Base-by-base conservation (phyloP, 2,797 vertebrate genomes). In the Bradypus variegatus region DNA sequence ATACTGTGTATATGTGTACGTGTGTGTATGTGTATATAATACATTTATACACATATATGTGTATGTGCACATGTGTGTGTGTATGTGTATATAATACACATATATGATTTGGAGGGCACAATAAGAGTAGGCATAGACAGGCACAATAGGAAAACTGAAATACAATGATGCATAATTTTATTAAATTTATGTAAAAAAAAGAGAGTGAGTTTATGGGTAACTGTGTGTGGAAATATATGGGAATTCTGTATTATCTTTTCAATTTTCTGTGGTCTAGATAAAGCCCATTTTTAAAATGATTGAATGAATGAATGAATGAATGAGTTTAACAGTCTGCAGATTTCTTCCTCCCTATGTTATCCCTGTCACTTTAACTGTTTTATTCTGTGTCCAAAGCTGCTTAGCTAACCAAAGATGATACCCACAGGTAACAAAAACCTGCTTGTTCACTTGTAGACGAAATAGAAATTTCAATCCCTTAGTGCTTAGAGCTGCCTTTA, bases 401-500 rank as follows among this genome's bases (percentile, higher is more conserved):
- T 94, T 95, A 89, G 53, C 75, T 91, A 93, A 93, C 80, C 89
- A 87, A 95, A 89, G 73, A 64, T 93, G 94, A 91, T 93, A 95
- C 94, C 91, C 81, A 96, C 86, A 94, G 86, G 89, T 96, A 94
- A 88, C 75, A 93, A 93, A 96, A 95, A 91, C 64, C 86, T 96
- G 94, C 95, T 95, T 88, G 90, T 88, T 95, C 92, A 92, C 83
- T 94, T 88, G 55, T 38, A 94, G 65, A 89, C 91, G 88, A 95
- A 95, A 93, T 93, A 94, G 94, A 95, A 95, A 89, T 36, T 86
- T 94, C 93, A 96, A 45, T 94, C 55, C 78, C 48, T 93, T 80
- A 93, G 53, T 94, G 94, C 94, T 96, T 86, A 92, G 88, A 94
- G 95, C 93, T 96, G 95, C 88, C 95, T 96, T 94, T 85, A 95